phyloP scores from a whole-genome alignment of 1,140 invertebrate species.

The Bombus confusus region DNA sequence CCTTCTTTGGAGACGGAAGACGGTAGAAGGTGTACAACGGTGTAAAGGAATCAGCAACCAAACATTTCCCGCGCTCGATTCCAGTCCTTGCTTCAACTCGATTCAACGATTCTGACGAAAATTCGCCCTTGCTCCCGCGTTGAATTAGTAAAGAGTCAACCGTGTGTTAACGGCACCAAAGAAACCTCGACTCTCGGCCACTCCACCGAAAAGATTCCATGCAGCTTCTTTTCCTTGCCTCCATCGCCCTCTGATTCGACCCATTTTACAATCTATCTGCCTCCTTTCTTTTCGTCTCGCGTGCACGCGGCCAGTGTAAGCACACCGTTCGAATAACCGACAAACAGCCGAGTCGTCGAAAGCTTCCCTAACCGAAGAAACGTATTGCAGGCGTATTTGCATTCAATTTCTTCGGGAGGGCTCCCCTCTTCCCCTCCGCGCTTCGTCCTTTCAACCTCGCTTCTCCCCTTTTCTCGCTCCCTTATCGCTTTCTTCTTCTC shows the following conservation, averaged over 20 bases:
- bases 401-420: conserved; percentile 70
- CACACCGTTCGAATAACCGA: conserved; percentile 48
- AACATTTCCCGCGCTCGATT: conserved; percentile 34
- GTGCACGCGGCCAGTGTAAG: conserved; percentile 34
- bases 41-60: no score
- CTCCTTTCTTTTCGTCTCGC: neutral
- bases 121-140: conserved; percentile 59
- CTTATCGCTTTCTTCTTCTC: neutral
- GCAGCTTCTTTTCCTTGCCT: neutral
- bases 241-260: neutral
- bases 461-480: neutral
- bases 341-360: conserved; percentile 48
- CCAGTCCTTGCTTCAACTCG: neutral
- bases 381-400: conserved; percentile 68
- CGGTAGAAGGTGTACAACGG: neutral
- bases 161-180: conserved; percentile 42
- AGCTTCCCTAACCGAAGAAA: conserved; percentile 45
- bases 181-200: conserved; percentile 4
- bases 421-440: neutral
- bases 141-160: conserved; percentile 72
- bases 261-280: conserved; percentile 27
- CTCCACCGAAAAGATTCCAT: conserved; percentile 26
- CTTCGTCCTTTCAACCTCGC: conserved; percentile 43
- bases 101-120: conserved; percentile 53
- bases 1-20: neutral